Conservation (phyloP, 2,113 vertebrate species). For the Synchiropus splendidus region DNA sequence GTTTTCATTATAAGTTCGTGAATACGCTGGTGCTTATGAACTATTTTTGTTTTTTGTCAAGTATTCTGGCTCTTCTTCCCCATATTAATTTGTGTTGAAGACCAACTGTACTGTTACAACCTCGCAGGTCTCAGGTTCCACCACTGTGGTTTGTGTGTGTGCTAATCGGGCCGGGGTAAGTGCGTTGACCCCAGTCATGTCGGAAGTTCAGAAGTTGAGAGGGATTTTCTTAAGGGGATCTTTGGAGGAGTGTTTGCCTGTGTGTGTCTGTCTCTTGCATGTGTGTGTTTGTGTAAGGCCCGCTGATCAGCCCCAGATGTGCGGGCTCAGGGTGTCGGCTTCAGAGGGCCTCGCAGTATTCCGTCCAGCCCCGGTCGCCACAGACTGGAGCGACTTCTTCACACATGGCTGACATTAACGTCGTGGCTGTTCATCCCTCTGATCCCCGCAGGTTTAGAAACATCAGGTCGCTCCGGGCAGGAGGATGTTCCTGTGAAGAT, state of each 20-base stretch:
- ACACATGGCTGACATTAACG: constrained; percentile 47
- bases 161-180: constrained; percentile 42
- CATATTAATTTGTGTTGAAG: not conserved
- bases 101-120: constrained; percentile 14
- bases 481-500: constrained; percentile 11
- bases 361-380: constrained; percentile 11
- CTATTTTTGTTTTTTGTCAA: not conserved
- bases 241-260: constrained; percentile 48
- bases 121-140: constrained; percentile 34
- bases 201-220: constrained; percentile 74
- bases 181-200: constrained; percentile 64
- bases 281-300: constrained; percentile 44
- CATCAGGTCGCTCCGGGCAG: constrained; percentile 21
- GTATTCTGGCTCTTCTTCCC: too few relatives aligned
- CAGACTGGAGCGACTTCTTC: constrained; percentile 28
- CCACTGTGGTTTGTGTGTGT: constrained; percentile 19
- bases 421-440: constrained; percentile 23
- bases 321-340: constrained; percentile 38
- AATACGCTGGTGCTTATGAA: too few relatives aligned
- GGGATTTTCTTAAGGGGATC: constrained; percentile 57
- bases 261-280: constrained; percentile 32
- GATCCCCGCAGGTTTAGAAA: constrained; percentile 22
- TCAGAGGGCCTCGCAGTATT: constrained; percentile 43
- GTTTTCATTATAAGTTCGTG: too few relatives aligned
- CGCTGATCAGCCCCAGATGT: constrained; percentile 67